Conservation (phyloP, 2,888 invertebrate genomes). For the Drosophila quinaria region DNA sequence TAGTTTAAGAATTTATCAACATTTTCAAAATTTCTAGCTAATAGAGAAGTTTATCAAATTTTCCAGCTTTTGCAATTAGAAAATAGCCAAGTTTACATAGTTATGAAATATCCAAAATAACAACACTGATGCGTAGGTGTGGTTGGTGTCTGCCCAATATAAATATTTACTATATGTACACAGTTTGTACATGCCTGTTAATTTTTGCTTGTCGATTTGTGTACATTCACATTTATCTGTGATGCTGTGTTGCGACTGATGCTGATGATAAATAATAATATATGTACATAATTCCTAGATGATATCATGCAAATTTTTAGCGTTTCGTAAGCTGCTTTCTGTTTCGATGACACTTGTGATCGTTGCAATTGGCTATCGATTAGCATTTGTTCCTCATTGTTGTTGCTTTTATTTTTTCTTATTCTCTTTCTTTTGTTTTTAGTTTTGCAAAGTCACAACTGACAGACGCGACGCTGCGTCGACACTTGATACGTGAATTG, state of each 20-base stretch:
- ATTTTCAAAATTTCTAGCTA: not conserved
- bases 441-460: conserved; percentile 19
- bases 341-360: conserved; percentile 39
- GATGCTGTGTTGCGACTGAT: conserved; percentile 37
- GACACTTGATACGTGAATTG: conserved; percentile 53
- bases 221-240: conserved; percentile 22
- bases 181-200: conserved; percentile 27
- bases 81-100: not conserved
- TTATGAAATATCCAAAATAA: not conserved
- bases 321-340: conserved; percentile 40
- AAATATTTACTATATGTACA: conserved; percentile 29
- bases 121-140: conserved; percentile 26
- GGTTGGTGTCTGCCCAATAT: conserved; percentile 12
- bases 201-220: conserved; percentile 36
- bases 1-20: too few species aligned
- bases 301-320: conserved; percentile 75
- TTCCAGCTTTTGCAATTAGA: not conserved
- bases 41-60: not conserved
- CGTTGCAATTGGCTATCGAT: conserved; percentile 50
- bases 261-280: conserved; percentile 33
- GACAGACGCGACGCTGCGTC: conserved; percentile 29
- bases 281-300: conserved; percentile 47
- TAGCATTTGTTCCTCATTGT: conserved; percentile 27
- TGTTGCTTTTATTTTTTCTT: conserved; percentile 6
- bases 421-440: not conserved